phyloP scores from a whole-genome alignment of 2,888 invertebrate genomes.

The Netelia inedita region DNA sequence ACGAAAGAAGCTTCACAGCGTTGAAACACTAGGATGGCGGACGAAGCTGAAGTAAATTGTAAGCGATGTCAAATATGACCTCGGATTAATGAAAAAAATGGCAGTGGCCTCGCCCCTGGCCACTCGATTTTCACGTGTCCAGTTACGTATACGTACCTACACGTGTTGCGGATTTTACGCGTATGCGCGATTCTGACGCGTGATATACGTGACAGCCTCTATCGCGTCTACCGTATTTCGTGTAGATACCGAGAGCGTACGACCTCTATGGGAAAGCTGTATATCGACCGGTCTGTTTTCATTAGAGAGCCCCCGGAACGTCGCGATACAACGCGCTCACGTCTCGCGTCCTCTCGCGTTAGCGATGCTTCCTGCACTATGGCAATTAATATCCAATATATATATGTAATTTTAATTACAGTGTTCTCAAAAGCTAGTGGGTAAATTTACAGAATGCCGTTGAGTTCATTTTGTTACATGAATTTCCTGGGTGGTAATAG shows the following conservation, averaged over 20 bases:
- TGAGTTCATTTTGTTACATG: no score
- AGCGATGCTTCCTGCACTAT: background rate
- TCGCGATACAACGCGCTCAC: constrained; percentile 37
- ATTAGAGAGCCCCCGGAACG: constrained; percentile 48
- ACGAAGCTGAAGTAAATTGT: constrained; percentile 56
- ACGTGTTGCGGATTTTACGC: background rate
- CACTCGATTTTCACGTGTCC: constrained; percentile 15
- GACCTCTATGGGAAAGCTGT: background rate
- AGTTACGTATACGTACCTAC: constrained; percentile 3
- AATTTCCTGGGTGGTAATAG: no score
- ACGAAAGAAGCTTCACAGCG: no score
- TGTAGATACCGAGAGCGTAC: constrained; percentile 10
- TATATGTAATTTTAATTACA: background rate
- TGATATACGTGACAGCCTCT: constrained; percentile 57
- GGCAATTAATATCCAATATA: background rate
- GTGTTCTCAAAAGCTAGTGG: no score
- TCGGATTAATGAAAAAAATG: constrained; percentile 63
- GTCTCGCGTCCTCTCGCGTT: background rate
- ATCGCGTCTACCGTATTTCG: constrained; percentile 33
- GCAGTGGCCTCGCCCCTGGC: constrained; percentile 18
- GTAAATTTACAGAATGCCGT: no score
- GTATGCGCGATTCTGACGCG: constrained; percentile 26
- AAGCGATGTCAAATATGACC: constrained; percentile 63
- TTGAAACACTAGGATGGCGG: background rate
- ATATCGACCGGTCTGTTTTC: constrained; percentile 60